A percentile compares a stretch with the other conserved stretches of the same genome.
These are phyloP conservation scores for Berghia stephanieae DNA, from an alignment of 1,140 invertebrate genomes.

Conservation along the genomic window DNA sequence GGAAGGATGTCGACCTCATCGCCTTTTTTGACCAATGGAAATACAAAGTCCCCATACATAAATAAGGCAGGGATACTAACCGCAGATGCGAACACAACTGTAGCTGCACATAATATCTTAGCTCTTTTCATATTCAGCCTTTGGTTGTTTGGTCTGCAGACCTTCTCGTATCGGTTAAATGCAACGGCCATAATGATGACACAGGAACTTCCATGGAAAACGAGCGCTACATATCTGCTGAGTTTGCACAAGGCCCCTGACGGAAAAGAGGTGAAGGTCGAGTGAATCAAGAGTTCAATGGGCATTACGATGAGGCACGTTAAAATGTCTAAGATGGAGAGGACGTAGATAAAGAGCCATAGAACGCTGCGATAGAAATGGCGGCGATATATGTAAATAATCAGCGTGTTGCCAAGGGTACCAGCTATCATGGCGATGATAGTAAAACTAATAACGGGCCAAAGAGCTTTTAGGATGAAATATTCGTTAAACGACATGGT, in stretches of 20 bases:
- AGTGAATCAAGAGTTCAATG: constrained; percentile 45
- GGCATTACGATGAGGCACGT: constrained; percentile 54
- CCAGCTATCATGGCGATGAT: constrained; percentile 42
- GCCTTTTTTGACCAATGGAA: no score
- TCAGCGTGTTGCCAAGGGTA: constrained; percentile 50
- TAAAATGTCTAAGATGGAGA: constrained; percentile 50
- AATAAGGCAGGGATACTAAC: no score
- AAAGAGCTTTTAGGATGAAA: constrained; percentile 14
- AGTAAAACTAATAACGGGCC: constrained; percentile 44
- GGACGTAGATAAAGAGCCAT: constrained; percentile 51
- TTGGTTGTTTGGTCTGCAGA: no score
- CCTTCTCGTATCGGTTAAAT: no score
- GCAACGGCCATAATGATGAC: constrained; percentile 51
- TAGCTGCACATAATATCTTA: no score
- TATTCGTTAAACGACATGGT: neutral
- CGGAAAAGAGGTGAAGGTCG: constrained; percentile 45
- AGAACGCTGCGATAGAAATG: constrained; percentile 49
- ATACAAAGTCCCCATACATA: no score
- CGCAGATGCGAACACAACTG: no score
- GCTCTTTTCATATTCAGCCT: no score
- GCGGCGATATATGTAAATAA: constrained; percentile 48
- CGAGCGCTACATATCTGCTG: constrained; percentile 48
- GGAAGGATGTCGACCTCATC: no score
- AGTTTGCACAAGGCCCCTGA: constrained; percentile 50
- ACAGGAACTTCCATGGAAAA: constrained; percentile 42